Base-by-base conservation (phyloP, 2,113 vertebrate species). In the Riparia riparia region DNA sequence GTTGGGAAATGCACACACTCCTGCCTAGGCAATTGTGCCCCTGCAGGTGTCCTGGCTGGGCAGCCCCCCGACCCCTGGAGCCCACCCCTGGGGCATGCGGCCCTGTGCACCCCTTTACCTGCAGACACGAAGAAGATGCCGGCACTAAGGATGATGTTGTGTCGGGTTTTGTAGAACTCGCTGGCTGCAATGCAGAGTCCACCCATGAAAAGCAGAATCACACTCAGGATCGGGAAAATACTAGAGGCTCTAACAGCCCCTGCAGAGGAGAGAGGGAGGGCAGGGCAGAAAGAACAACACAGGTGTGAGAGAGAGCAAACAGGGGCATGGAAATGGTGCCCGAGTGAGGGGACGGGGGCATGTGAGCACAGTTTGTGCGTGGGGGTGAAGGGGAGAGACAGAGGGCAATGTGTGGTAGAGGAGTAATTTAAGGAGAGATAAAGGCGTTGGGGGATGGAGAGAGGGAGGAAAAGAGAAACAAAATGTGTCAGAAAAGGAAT, bases 141-240 rank as follows among this genome's bases (percentile, higher is more conserved):
- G 5, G 97, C 98, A 94, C 98, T 99, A 98, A 99, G 99, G 98
- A 99, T 99, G 98, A 99, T 99, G 99, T 99, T 99, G 98, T 99
- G 99, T 96, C 99, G 99, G 65, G 99, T 99, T 98, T 99, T 99
- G 98, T 99, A 99, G 98, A 99, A 99, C 98, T 99, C 99, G 71
- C 99, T 99, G 98, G 99, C 99, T 89, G 99, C 99, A 91, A 99
- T 99, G 98, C 99, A 99, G 97, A 99, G 99, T 63, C 99, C 99
- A 82, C 99, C 99, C 99, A 99, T 99, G 98, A 99, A 99, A 93
- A 99, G 99, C 97, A 99, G 98, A 97, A 99, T 99, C 98, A 99
- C 99, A 10, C 99, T 99, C 97, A 99, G 99, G 98, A 99, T 99
- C n/a, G 99, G 99, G 97, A 99, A 99, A 97, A 99, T 99, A 98